Base-by-base conservation (phyloP, 1,140 invertebrate species). In the Ips nitidus region DNA sequence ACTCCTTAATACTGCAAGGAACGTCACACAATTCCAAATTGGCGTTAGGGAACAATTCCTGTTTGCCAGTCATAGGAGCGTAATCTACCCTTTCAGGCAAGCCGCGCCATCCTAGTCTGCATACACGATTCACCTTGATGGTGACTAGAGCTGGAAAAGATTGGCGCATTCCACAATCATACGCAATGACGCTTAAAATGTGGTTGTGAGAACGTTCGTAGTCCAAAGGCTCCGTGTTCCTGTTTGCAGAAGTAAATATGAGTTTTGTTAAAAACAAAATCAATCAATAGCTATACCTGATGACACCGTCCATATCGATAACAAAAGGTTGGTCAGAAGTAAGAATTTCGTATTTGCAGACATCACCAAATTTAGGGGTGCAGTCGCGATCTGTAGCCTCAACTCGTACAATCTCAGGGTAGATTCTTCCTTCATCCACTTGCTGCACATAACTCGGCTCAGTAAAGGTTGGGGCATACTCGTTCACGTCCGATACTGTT, bases 261-360 rank as follows among this genome's bases (percentile, higher is more conserved):
- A 2, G 52, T 36, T 55, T 55, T 55, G 8, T 2, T 22, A 37
- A 41, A 6, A 41, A 41, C 39, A 41, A 45, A 37, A 63, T 50
- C 37, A 53, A 60, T 37, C 56, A n/a, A 4, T 41, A 41, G 57
- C 37, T 55, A 55, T 97, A 98, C 70, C 91, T 87, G 62, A 98
- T 93, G 6, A 90, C 89, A 64, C 91, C 90, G 78, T 97, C 92
- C 76, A 93, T 92, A 81, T 97, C 93, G 78, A 98, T 95, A 50
- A 88, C 86, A 80, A 98, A 98, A 0, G 95, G 97, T 76, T 95
- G 92, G 77, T 94, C 91, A 41, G 87, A 86, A 0, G 92, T 95
- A 1, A 96, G 82, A 69, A 98, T 95, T 79, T 97, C 93, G 83
- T 98, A 98, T 79, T 95, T 94, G 88, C 95, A 98, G 38, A 98